Base-by-base conservation (phyloP, 1,140 invertebrate genomes). In the Aleiodes sp. region DNA sequence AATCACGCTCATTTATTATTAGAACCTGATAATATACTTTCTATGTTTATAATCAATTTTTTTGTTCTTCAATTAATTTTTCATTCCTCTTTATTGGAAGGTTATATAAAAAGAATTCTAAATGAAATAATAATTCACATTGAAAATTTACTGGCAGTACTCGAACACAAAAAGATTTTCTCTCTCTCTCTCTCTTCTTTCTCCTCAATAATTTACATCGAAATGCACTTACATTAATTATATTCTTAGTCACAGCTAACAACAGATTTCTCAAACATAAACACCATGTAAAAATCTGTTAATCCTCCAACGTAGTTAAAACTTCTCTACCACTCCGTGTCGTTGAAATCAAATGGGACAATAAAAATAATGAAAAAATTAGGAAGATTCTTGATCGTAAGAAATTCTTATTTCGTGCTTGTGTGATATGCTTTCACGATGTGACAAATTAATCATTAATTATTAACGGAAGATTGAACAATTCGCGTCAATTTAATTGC, bases 131-230 rank as follows among this genome's bases (percentile, higher is more conserved):
- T 33, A 8, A 31, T 28, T 26, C 29, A 12, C 31, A 43, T 31
- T 60, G 43, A 60, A 52, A 43, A 66, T 16, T 41, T 65, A 70
- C 63, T 70, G 43, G 65, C 46, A 66, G 24, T 66, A 28, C 59
- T 70, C 39, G 60, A 66, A 71, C 37, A 56, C 57, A 64, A 62
- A 35, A 35, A 4, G 16, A n/a, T 46, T 46, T 46, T 46, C 19
- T 46, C 19, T 4, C 14, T 39, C 16, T 37, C 8, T 33, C 60
- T 16, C 21, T 19, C 4, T 21, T 4, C 2, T 41, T 28, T 41
- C 65, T 70, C 64, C 31, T 70, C 28, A 73, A 52, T 37, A 52
- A 68, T 63, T 68, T 75, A 74, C 76, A 77, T 71, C 72, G 39
- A 75, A 39, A 37, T 63, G 8, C 2, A 21, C 7, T 63, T 9